Conservation (phyloP, 1,140 invertebrate genomes). For the Psix sp. region DNA sequence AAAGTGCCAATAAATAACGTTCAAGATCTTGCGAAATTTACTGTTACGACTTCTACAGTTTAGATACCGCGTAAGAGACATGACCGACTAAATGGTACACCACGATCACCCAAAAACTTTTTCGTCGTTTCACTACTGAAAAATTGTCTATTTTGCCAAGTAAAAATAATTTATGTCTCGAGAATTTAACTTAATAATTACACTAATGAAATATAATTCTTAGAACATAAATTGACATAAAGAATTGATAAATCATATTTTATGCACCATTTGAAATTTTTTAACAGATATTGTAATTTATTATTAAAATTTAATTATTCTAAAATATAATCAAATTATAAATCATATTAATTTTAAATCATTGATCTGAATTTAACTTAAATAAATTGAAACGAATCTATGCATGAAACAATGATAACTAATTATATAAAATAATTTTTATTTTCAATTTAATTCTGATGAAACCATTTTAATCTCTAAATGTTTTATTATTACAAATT, state of each 20-base stretch:
- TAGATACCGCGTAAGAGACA: slow-evolving; percentile 56
- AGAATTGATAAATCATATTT: background rate
- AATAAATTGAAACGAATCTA: too few relatives aligned
- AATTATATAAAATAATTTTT: too few relatives aligned
- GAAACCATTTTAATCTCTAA: too few relatives aligned
- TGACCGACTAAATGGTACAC: slow-evolving; percentile 47
- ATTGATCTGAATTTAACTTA: too few relatives aligned
- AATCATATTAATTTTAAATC: too few relatives aligned
- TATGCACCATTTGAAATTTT: too few relatives aligned
- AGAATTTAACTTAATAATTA: slow-evolving; percentile 5
- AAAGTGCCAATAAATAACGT: slow-evolving; percentile 64
- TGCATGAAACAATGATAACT: too few relatives aligned
- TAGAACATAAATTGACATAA: background rate
- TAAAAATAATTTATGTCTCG: slow-evolving; percentile 18
- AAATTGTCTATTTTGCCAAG: slow-evolving; percentile 18
- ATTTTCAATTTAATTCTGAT: too few relatives aligned
- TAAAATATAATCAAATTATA: too few relatives aligned
- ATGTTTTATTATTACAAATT: too few relatives aligned
- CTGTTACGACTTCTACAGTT: slow-evolving; percentile 62
- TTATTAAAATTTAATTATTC: too few relatives aligned
- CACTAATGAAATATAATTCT: slow-evolving; percentile 1
- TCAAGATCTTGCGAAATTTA: slow-evolving; percentile 55
- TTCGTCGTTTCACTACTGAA: slow-evolving; percentile 31
- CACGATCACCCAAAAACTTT: slow-evolving; percentile 50
- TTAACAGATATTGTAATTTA: too few relatives aligned